phyloP scores from a whole-genome alignment of 2,113 vertebrate species.

The Burhinus bistriatus region DNA sequence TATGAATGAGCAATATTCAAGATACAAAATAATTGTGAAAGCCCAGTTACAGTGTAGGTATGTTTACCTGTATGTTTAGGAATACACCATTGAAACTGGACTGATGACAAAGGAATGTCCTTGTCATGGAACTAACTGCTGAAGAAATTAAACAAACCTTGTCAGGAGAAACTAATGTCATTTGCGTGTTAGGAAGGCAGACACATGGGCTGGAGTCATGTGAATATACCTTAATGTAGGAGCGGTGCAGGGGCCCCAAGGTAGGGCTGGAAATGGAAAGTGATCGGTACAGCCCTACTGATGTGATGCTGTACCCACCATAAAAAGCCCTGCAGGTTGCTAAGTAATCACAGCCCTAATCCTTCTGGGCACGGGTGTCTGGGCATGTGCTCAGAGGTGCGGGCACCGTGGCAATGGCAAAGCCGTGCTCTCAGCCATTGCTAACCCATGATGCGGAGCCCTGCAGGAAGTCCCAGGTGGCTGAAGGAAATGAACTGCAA shows the following conservation, averaged over 20 bases:
- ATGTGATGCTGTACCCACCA: background rate
- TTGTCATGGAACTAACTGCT: background rate
- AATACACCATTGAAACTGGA: background rate
- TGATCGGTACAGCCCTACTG: rapidly evolving
- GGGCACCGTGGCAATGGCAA: background rate
- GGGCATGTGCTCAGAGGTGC: background rate
- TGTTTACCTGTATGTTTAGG: background rate
- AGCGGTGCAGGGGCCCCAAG: background rate
- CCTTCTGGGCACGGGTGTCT: background rate
- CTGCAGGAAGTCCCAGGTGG: background rate
- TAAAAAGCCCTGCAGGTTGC: background rate
- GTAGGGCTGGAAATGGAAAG: background rate
- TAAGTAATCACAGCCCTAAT: background rate
- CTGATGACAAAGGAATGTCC: background rate
- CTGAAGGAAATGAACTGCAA: background rate
- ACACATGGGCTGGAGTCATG: background rate
- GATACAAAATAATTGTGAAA: background rate
- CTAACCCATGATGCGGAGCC: background rate
- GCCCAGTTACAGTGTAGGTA: background rate
- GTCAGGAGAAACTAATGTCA: background rate
- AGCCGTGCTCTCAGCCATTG: background rate
- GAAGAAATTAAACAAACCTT: background rate
- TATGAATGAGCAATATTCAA: background rate
- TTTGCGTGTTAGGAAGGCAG: background rate
- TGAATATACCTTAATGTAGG: background rate